A percentile compares a stretch with the other conserved stretches of the same genome.
Conservation (phyloP, 2,113 vertebrate species). For the Neotragus pygmaeus region DNA sequence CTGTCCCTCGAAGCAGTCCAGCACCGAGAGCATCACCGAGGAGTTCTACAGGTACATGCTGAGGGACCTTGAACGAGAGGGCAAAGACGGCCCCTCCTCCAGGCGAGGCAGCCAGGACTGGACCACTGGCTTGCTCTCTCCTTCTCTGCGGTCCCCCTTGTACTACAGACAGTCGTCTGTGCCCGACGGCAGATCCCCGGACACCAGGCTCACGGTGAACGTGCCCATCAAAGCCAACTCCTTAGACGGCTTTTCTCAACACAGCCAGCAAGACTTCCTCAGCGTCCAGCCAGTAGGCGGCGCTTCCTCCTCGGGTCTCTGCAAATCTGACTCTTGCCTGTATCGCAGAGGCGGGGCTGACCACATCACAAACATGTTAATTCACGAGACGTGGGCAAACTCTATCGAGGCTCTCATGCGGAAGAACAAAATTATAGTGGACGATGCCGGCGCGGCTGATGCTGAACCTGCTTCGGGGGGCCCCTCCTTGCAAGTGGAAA, state of each 20-base stretch:
- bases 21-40: constrained; percentile 98
- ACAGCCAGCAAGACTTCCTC: constrained; percentile 82
- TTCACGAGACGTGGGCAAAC: constrained; percentile 95
- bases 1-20: constrained; percentile 96
- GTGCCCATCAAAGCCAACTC: constrained; percentile 94
- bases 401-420: constrained; percentile 97
- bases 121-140: constrained; percentile 86
- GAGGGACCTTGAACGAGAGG: constrained; percentile 91
- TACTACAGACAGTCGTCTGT: constrained; percentile 93
- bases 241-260: constrained; percentile 91
- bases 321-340: constrained; percentile 96
- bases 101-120: constrained; percentile 89
- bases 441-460: constrained; percentile 81
- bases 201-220: constrained; percentile 89
- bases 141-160: constrained; percentile 84
- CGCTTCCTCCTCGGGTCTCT: constrained; percentile 86
- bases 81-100: constrained; percentile 80
- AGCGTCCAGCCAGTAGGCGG: constrained; percentile 84
- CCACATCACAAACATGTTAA: constrained; percentile 94
- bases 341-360: constrained; percentile 90
- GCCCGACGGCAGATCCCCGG: constrained; percentile 88
- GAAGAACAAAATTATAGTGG: constrained; percentile 95
- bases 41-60: constrained; percentile 98
- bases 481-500: constrained; percentile 83
- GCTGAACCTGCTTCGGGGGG: constrained; percentile 75